Evolutionary conservation across 2,888 invertebrate genomes (phyloP).

Genomic region (Drosophila eohydei): DNA sequence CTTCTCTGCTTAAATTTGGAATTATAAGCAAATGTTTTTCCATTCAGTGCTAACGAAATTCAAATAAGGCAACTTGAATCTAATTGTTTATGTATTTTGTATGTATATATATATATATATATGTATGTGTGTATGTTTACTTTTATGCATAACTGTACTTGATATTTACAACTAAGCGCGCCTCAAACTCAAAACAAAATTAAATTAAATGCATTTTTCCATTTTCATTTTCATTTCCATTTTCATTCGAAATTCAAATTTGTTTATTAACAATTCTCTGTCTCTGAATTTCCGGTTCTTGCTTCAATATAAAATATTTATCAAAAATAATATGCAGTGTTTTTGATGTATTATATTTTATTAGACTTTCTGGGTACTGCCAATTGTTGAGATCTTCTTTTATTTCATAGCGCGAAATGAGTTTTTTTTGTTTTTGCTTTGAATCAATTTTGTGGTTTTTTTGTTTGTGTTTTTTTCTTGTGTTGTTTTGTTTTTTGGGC

Average conservation of each 20-base stretch:
- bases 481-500: slow-evolving; percentile 6
- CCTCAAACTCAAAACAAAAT: slow-evolving; percentile 49
- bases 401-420: slow-evolving; percentile 71
- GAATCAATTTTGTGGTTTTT: slow-evolving; percentile 50
- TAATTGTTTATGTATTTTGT: slow-evolving; percentile 56
- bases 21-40: slow-evolving; percentile 52
- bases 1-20: slow-evolving; percentile 49
- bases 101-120: slow-evolving; percentile 29
- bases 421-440: slow-evolving; percentile 28
- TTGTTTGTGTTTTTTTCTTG: not conserved
- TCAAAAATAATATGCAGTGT: slow-evolving; percentile 75
- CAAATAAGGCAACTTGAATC: slow-evolving; percentile 82
- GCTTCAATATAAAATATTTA: slow-evolving; percentile 72
- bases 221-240: slow-evolving; percentile 1
- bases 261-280: slow-evolving; percentile 22
- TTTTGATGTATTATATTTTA: slow-evolving; percentile 13
- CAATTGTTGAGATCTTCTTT: slow-evolving; percentile 82
- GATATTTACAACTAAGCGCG: slow-evolving; percentile 44
- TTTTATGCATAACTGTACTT: slow-evolving; percentile 35
- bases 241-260: slow-evolving; percentile 20
- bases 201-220: slow-evolving; percentile 51
- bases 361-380: slow-evolving; percentile 67
- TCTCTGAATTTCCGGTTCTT: slow-evolving; percentile 10
- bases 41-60: slow-evolving; percentile 75
- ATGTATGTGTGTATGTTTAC: slow-evolving; percentile 27